A percentile compares a stretch with the other conserved stretches of the same genome.
These are phyloP conservation scores for Panagrolaimus sp. DNA, from an alignment of 1,140 invertebrate species.

Conservation along the genomic window DNA sequence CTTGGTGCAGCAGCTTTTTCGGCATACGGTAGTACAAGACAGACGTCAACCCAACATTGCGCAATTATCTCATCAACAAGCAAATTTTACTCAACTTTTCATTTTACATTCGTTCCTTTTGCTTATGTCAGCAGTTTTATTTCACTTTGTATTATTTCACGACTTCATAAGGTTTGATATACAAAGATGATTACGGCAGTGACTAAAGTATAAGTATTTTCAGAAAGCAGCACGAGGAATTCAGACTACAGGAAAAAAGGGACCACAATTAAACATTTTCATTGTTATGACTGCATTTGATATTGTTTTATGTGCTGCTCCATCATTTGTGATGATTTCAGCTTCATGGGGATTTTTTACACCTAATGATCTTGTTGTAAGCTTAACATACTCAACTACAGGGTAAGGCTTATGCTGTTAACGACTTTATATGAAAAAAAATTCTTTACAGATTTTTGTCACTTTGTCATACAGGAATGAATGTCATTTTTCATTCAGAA, in stretches of 20 bases:
- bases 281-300: constrained; percentile 27
- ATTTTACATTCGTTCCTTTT: constrained; percentile 20
- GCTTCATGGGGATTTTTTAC: background rate
- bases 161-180: background rate
- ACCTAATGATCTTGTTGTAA: constrained; percentile 10
- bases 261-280: constrained; percentile 19
- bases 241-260: constrained; percentile 7
- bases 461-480: constrained; percentile 9
- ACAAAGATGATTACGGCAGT: background rate
- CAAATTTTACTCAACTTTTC: constrained; percentile 17
- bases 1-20: constrained; percentile 21
- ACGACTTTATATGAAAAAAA: background rate
- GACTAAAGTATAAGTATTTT: background rate
- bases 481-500: constrained; percentile 6
- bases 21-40: background rate
- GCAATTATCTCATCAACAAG: constrained; percentile 20
- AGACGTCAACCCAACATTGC: constrained; percentile 18
- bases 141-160: constrained; percentile 11
- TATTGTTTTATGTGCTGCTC: constrained; percentile 24
- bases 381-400: constrained; percentile 10
- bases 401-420: too few relatives aligned
- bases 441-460: constrained; percentile 7
- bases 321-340: constrained; percentile 20
- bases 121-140: constrained; percentile 16
- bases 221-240: background rate